These are phyloP conservation scores for Adelphocoris suturalis DNA, from an alignment of 2,888 invertebrate genomes.

Conservation along the genomic window DNA sequence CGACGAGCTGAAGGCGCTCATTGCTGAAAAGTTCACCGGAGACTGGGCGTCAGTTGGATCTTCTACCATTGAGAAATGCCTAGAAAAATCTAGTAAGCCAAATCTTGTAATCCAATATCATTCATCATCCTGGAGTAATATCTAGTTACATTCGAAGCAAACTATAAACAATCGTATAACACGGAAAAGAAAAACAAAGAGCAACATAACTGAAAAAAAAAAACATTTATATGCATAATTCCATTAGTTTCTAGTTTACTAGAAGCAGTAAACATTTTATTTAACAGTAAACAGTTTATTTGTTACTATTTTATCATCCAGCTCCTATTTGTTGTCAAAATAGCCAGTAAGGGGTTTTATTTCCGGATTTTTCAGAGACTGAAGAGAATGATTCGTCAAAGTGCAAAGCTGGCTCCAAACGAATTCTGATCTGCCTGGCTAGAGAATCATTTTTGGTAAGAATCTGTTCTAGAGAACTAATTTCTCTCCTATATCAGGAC, in stretches of 20 bases:
- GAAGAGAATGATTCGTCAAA: constrained; percentile 29
- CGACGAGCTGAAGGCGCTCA: constrained; percentile 28
- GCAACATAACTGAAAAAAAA: too few species aligned
- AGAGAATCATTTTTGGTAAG: constrained; percentile 54
- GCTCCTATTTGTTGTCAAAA: too few species aligned
- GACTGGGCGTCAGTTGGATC: constrained; percentile 52
- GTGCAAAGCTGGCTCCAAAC: constrained; percentile 29
- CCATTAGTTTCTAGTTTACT: too few species aligned
- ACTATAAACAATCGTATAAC: not conserved
- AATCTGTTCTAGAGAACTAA: not conserved
- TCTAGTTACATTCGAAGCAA: not conserved
- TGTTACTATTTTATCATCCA: too few species aligned
- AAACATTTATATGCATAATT: too few species aligned
- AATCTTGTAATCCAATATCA: too few species aligned
- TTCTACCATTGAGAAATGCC: constrained; percentile 43
- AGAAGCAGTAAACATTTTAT: too few species aligned
- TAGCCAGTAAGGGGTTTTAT: too few species aligned
- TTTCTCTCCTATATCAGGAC: not conserved
- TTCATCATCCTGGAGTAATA: not conserved
- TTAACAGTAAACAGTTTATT: too few species aligned
- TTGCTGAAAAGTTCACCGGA: not conserved
- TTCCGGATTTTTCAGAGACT: constrained; percentile 12
- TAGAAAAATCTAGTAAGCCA: constrained; percentile 31
- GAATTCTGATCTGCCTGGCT: not conserved
- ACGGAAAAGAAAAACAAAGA: too few species aligned